A percentile compares a stretch with the other conserved stretches of the same genome.
These are phyloP conservation scores for Procambarus virginalis DNA, from an alignment of 1,140 invertebrate species.

Conservation along the genomic window DNA sequence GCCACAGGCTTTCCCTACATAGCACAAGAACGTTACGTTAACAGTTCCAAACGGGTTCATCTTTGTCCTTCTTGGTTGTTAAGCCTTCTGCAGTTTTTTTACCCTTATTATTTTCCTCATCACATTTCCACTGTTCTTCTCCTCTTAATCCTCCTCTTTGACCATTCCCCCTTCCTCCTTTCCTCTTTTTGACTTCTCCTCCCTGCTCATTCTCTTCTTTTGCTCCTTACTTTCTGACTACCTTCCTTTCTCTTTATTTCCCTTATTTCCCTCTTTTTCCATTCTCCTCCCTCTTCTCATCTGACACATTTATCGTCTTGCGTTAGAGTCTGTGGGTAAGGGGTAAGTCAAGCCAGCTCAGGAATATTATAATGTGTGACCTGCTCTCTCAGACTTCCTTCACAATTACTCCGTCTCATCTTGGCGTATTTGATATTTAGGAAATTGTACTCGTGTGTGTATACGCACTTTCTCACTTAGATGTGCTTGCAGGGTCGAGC, in stretches of 20 bases:
- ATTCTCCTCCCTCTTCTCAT: neutral
- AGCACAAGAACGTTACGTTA: too few relatives aligned
- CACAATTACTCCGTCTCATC: neutral
- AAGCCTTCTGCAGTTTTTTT: neutral
- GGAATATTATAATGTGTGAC: slow-evolving; percentile 33
- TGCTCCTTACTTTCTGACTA: too few relatives aligned
- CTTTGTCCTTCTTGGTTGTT: neutral
- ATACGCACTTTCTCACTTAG: neutral
- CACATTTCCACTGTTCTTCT: neutral
- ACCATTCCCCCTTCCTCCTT: neutral
- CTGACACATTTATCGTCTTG: neutral
- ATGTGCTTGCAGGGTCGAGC: too few relatives aligned
- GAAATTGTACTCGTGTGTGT: neutral
- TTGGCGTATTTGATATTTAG: neutral
- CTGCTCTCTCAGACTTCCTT: neutral
- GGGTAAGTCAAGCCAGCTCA: neutral
- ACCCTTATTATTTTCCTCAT: neutral
- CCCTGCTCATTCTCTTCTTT: neutral
- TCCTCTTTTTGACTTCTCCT: neutral
- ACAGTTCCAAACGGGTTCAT: neutral
- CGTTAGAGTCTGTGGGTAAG: neutral
- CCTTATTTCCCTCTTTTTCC: neutral
- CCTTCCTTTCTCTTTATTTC: neutral
- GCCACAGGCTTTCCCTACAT: too few relatives aligned
- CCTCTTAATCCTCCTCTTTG: neutral